Evolutionary conservation across 1,140 invertebrate species (phyloP), one percentile per base, ranked within the genome.

Genomic region (Drosophila nikananu): DNA sequence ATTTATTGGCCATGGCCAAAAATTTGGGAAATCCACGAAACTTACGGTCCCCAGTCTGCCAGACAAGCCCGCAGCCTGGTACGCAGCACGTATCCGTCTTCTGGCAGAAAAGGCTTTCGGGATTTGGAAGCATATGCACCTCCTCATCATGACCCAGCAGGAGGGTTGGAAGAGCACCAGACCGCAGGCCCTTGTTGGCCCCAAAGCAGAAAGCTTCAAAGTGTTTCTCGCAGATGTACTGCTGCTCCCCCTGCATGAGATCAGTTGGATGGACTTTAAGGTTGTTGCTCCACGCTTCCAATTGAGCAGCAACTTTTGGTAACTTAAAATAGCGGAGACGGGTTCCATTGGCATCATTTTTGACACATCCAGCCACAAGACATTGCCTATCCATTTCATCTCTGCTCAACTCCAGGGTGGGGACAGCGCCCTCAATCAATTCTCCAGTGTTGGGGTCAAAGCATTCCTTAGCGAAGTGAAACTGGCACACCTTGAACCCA

Each of bases 151-250:
- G 82, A 0, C 90, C 90, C 46, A 92, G 54, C 4, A 73, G 55
- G 0, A 92, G 44, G 0, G 90, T 92, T 10, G 90, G 90, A 10
- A 89, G 52, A 2, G 90, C 67, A 9, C 80, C 82, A 2, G 48
- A 17, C 5, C 82, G 77, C 30, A 91, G 58, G 7, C 51, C 52
- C 19, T 80, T 83, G 5, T 48, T 30, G 3, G 19, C 39, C 19
- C 73, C 71, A 2, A 92, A 62, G 60, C 90, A 92, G 25, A 74
- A 76, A 23, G 66, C 3, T 30, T 92, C 90, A 32, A 92, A 92
- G 23, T 92, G 90, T 0, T 81, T 75, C 46, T 92, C 81, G 46
- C 90, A 92, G 0, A 92, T 67, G 9, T 72, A 27, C 37, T 78
- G 67, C 42, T 74, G 65, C 15, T 81, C 64, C 1, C 52, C 51